These are phyloP conservation scores for Eupithecia subumbrata DNA, from an alignment of 2,888 invertebrate genomes.

Conservation along the genomic window DNA sequence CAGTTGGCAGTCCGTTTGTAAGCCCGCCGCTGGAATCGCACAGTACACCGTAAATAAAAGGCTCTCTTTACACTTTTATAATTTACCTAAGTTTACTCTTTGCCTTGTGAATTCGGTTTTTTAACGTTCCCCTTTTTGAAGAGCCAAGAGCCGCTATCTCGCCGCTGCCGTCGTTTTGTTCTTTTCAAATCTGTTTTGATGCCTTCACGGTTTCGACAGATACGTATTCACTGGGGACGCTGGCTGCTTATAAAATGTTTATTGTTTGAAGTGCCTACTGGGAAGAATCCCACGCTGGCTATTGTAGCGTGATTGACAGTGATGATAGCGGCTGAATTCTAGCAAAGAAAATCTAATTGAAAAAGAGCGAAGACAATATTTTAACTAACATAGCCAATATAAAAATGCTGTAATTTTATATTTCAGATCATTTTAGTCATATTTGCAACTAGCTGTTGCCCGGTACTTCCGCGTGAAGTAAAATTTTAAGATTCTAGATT, in stretches of 20 bases:
- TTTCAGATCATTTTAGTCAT: background rate
- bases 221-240: conserved; percentile 47
- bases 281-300: conserved; percentile 11
- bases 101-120: conserved; percentile 74
- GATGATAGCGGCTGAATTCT: background rate
- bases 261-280: conserved; percentile 22
- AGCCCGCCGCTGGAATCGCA: conserved; percentile 56
- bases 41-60: conserved; percentile 71
- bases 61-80: conserved; percentile 71
- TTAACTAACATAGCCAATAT: background rate
- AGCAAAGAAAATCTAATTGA: background rate
- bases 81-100: conserved; percentile 72
- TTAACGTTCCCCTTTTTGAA: conserved; percentile 71
- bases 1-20: conserved; percentile 57
- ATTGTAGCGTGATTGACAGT: conserved; percentile 25
- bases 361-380: background rate
- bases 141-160: conserved; percentile 72
- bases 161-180: conserved; percentile 67
- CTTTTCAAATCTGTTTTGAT: conserved; percentile 69
- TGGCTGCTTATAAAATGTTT: conserved; percentile 31
- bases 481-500: too few species aligned
- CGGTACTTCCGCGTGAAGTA: too few species aligned
- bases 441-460: background rate
- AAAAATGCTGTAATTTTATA: background rate
- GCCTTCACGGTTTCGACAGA: conserved; percentile 58